These are phyloP conservation scores for Mesembrinibis cayennensis DNA, from an alignment of 2,113 vertebrate genomes.

Conservation along the genomic window DNA sequence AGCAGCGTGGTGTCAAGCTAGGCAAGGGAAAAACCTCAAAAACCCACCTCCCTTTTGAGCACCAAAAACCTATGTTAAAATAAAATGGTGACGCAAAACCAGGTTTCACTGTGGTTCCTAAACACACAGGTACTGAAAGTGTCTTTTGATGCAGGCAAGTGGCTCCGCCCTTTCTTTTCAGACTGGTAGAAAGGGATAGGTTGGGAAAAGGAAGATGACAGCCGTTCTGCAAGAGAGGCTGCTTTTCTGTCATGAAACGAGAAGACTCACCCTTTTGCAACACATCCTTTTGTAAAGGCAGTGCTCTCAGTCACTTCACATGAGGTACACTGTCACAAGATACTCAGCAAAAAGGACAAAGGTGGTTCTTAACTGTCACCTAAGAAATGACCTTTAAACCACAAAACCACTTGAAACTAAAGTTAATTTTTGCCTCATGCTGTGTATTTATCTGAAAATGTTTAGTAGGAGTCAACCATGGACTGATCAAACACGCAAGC, in stretches of 20 bases:
- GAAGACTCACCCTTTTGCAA: background rate
- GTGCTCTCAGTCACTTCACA: background rate
- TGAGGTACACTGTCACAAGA: background rate
- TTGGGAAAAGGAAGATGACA: background rate
- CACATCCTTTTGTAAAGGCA: background rate
- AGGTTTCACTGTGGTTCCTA: background rate
- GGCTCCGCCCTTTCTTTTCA: background rate
- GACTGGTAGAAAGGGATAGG: background rate
- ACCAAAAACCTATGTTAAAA: background rate
- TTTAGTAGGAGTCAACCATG: background rate
- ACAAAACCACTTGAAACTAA: background rate
- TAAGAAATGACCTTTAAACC: background rate
- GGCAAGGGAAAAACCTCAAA: background rate
- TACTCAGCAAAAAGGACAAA: background rate
- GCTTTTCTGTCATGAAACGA: background rate
- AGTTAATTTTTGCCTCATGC: background rate
- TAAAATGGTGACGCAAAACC: rapidly evolving
- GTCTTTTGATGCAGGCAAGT: background rate
- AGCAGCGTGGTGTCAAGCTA: rapidly evolving
- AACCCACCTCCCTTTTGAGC: background rate
- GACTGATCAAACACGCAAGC: background rate
- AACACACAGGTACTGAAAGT: background rate
- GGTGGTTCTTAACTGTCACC: background rate
- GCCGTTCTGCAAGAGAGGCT: background rate
- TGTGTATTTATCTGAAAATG: background rate